Base-by-base conservation (phyloP, 2,888 invertebrate genomes). In the Cheilosia variabilis region DNA sequence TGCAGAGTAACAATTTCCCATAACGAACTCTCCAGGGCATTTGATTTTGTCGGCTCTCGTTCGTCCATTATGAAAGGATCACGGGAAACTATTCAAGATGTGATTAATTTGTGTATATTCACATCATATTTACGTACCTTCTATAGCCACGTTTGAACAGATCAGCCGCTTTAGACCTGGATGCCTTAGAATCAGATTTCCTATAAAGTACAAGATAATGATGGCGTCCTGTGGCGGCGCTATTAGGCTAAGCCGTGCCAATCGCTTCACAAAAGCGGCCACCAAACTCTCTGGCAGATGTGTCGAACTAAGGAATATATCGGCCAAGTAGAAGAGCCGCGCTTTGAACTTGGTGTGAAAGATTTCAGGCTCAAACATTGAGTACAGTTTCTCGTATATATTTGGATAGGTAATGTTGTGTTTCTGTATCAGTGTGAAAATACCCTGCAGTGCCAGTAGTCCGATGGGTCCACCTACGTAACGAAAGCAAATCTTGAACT, bases 401-500 rank as follows among this genome's bases (percentile, higher is more conserved):
- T 98, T 96, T 0, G 99, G 98, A 93, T 98, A 98, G 89, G 98
- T 96, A 93, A 99, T 94, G 93, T 99, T 98, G 93, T 98, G 96
- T 83, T 96, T 95, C 87, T 97, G 96, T 80, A 99, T 97, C 87
- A 99, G 94, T 65, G 96, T 95, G 91, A 98, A 96, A 69, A 99
- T 95, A 22, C 98, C 98, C 91, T 98, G 98, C 13, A 99, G 93
- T 0, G 98, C 97, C 68, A 99, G 93, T 90, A 99, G 94, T 90
- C 98, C 96, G 82, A 97, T 95, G 0, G 97, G 95, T 7, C 98
- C 98, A 88, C 97, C 97, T 96, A 90, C 0, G 90, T 91, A 83
- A 15, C 31, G 31, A 10, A 19, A 17, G 62, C 10, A 68, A 65
- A 47, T 45, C 47, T 55, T 52, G 17, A 77, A 45, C 27, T 55